Percentiles rank a stretch among this genome's conserved stretches.
These are phyloP conservation scores for Macrotis lagotis DNA, from an alignment of 2,113 vertebrate species.

Conservation along the genomic window DNA sequence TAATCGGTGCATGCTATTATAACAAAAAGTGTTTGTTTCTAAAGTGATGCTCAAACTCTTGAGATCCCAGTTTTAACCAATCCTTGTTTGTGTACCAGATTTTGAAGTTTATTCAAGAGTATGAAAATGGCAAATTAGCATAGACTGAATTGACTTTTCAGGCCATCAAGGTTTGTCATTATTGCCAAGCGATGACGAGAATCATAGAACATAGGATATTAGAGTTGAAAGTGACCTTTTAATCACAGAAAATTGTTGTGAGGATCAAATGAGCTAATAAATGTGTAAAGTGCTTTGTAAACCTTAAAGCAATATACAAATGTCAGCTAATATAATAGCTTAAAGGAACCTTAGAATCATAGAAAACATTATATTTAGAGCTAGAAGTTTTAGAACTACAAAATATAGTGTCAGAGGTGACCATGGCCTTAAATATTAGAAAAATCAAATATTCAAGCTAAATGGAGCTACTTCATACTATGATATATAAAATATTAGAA, in stretches of 20 bases:
- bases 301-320: not conserved
- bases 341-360: not conserved
- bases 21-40: not conserved
- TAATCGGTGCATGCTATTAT: not conserved
- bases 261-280: not conserved
- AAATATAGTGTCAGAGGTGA: not conserved
- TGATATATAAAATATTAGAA: not conserved
- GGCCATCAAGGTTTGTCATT: not conserved
- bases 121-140: not conserved
- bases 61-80: not conserved
- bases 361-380: not conserved
- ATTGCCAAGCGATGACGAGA: not conserved
- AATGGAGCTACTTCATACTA: not conserved
- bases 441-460: not conserved
- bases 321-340: not conserved
- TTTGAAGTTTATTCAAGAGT: not conserved
- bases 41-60: not conserved
- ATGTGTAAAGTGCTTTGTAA: constrained; percentile 4
- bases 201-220: not conserved
- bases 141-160: not conserved
- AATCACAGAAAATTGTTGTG: not conserved
- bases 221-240: not conserved
- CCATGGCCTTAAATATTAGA: not conserved
- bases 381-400: not conserved
- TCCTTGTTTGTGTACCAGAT: not conserved